A percentile compares a stretch with the other conserved stretches of the same genome.
Conservation (phyloP, 92 coral and sea anemone genomes). For the Paramuricea clavata region DNA sequence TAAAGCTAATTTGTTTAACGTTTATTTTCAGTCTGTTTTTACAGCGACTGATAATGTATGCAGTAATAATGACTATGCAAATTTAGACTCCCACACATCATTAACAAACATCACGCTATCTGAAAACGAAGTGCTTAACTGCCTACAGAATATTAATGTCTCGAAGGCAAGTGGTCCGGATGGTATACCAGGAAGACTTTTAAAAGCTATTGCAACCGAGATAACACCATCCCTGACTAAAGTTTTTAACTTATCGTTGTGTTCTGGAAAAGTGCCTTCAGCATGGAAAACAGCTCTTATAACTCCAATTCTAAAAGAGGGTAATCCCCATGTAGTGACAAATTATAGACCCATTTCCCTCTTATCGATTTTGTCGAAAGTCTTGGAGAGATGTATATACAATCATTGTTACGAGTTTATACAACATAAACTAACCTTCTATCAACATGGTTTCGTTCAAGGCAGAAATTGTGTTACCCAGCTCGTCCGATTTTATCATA, state of each 20-base stretch:
- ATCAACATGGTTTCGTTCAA: no score
- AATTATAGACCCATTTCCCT: not conserved
- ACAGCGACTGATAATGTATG: not conserved
- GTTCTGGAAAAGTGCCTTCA: constrained; percentile 2
- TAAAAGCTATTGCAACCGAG: constrained; percentile 1
- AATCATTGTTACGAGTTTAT: no score
- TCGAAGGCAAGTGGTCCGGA: constrained; percentile 30
- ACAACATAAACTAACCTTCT: no score
- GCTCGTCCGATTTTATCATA: no score
- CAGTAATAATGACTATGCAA: not conserved
- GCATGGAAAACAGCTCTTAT: not conserved
- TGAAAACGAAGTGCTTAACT: no score
- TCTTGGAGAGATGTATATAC: no score
- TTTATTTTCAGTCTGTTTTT: constrained; percentile 25
- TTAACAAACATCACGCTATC: no score
- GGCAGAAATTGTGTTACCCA: no score
- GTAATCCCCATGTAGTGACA: not conserved
- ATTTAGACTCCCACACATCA: no score
- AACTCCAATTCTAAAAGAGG: constrained; percentile 6
- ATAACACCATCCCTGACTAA: constrained; percentile 8
- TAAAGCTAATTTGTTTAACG: no score
- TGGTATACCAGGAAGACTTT: constrained; percentile 6
- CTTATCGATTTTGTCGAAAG: no score
- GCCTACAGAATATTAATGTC: not conserved
- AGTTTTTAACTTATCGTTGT: not conserved